Evolutionary conservation across 2,797 vertebrate species (phyloP).

Genomic region (Poliocrania exsul): DNA sequence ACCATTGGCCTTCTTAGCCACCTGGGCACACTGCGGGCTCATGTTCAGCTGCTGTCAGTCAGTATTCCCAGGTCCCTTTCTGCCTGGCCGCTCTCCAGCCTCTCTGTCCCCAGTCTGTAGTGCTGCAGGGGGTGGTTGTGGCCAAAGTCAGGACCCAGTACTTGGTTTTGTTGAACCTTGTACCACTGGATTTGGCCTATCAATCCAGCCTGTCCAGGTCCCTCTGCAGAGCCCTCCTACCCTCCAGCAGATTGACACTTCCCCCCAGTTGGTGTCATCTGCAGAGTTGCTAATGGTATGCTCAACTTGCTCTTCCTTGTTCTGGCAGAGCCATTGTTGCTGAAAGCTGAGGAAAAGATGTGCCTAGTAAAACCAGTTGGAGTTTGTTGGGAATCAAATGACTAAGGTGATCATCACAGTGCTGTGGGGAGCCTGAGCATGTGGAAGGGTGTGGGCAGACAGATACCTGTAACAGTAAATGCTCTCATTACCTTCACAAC

Average conservation of each 20-base stretch:
- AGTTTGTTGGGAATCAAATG: not conserved
- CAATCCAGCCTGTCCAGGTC: not conserved
- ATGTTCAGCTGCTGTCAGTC: not conserved
- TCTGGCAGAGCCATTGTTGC: not conserved
- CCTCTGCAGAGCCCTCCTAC: not conserved
- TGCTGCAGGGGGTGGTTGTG: not conserved
- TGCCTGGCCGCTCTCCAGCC: not conserved
- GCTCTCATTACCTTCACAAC: accelerated
- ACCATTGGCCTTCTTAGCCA: not conserved
- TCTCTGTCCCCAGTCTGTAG: not conserved
- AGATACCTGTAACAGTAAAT: not conserved
- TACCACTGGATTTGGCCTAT: not conserved
- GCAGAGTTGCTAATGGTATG: not conserved
- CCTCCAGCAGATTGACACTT: not conserved
- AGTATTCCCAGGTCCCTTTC: not conserved
- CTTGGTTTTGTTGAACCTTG: not conserved
- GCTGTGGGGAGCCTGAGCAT: not conserved
- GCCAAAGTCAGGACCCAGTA: not conserved
- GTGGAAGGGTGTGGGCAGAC: not conserved
- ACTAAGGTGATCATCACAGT: not conserved
- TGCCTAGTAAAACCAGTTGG: not conserved
- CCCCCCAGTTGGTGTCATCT: not conserved
- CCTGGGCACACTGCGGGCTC: not conserved
- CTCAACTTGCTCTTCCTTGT: not conserved
- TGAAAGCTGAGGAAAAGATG: not conserved